phyloP scores from a whole-genome alignment of 2,888 invertebrate genomes.

The Pachymerium ferrugineum region DNA sequence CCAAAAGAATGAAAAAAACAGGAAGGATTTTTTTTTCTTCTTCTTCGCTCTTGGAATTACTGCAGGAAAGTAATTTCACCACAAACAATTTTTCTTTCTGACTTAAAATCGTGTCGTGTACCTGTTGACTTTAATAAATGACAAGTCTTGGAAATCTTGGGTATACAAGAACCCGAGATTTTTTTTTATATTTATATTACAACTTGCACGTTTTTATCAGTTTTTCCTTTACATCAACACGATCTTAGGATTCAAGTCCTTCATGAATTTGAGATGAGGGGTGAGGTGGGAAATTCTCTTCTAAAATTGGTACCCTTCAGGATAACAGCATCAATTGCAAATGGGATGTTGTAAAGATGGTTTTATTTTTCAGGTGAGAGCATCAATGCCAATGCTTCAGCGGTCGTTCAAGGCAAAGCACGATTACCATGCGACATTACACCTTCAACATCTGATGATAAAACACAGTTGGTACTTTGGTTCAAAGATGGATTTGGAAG shows the following conservation, averaged over 20 bases:
- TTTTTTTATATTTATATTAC: not conserved
- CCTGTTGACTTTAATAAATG: conserved; percentile 4
- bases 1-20: too few species aligned
- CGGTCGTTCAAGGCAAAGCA: conserved; percentile 49
- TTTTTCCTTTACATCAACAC: not conserved
- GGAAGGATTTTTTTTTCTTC: too few species aligned
- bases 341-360: not conserved
- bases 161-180: not conserved
- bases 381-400: conserved; percentile 37
- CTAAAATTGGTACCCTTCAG: not conserved
- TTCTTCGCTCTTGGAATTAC: too few species aligned
- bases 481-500: conserved; percentile 82
- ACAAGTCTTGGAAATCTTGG: too few species aligned
- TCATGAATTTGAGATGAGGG: not conserved
- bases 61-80: too few species aligned
- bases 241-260: not conserved
- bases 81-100: too few species aligned
- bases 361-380: conserved; percentile 34
- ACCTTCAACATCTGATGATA: conserved; percentile 64
- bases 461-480: conserved; percentile 80
- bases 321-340: not conserved
- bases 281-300: not conserved
- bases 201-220: not conserved
- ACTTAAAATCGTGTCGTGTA: too few species aligned
- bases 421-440: conserved; percentile 86